Base-by-base conservation (phyloP, 2,113 vertebrate genomes). In the Balaeniceps rex region DNA sequence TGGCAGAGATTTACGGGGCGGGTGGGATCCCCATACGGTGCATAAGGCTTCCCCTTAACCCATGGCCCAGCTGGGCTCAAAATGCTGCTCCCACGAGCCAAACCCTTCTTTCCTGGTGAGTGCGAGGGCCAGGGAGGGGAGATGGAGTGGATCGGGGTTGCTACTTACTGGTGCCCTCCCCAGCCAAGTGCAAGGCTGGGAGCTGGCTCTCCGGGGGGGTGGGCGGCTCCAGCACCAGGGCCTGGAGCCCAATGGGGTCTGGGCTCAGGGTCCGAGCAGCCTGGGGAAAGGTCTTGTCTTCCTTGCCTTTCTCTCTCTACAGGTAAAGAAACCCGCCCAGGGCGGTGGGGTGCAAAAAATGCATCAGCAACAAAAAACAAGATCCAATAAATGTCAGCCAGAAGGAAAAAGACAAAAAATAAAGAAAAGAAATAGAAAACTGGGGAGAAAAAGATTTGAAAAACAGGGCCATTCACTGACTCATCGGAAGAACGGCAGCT, bases 161-260 rank as follows among this genome's bases (percentile, higher is more conserved):
- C 95, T 99, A 99, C 99, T 99, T 99, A 99, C 99, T 97, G 96
- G 97, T 98, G 97, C 98, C 98, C 98, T 99, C 98, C 95, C 97
- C 98, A 96, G 98, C 98, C 97, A 87, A 98, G 95, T 96, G 98
- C 76, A 98, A 95, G 98, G 98, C 98, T 88, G 99, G 98, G 97
- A 97, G 98, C 71, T 98, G 98, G 98, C 98, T 98, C 96, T 98
- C 98, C 98, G 80, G 97, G 96, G 97, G 98, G 98, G 85, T 94
- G 97, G 97, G 91, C 6, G 98, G 97, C 93, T 98, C 98, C 97
- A 98, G 97, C 95, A 98, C 98, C 96, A 98, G 96, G 95, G 98
- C 98, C 97, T 97, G 98, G 98, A 98, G 98, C 97, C 96, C 97
- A 91, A 98, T 97, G 3, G 98, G 94, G 85, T 97, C 95, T 57